Evolutionary conservation across 2,113 vertebrate species (phyloP), one percentile per base, ranked within the genome.

Genomic region (Podilymbus podiceps): DNA sequence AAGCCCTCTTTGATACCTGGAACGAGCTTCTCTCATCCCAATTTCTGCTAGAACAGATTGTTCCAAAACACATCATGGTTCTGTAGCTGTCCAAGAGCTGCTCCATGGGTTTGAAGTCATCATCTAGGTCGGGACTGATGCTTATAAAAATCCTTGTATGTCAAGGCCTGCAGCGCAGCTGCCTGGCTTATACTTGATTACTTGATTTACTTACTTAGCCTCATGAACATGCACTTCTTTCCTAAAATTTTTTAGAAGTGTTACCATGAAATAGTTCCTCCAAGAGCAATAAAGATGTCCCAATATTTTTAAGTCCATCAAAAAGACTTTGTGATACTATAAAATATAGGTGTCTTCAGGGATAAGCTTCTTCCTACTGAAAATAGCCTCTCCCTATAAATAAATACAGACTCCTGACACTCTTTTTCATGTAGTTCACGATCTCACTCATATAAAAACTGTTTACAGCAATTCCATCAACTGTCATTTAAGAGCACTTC

Each of bases 381-480:
- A 91, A 94, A 84, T 2, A 79, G 59, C 49, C 85, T 30, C 77
- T 60, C 59, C 76, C 49, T 24, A 49, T 53, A 58, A 56, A 82
- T 89, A 96, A 91, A 88, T 31, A 60, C 24, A 63, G 33, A 77
- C 46, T 23, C 28, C 69, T 5, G 22, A 72, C n/a, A 62, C 22
- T 60, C 20, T 84, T 89, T 82, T 59, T 59, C 7, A 8, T 49
- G 69, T 12, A 55, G 46, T 33, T 74, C 87, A 31, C 28, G 55
- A 72, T 90, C 90, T 78, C 1, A 2, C 49, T 93, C 33, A 12
- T 40, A 85, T 24, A 87, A 69, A 86, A 75, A 49, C 23, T 21
- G 30, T 86, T 86, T 83, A 53, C 22, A 88, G 50, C 92, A 88
- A 77, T 93, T 75, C 88, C 64, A 89, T 76, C 92, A 67, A 83